Base-by-base conservation (phyloP, 2,797 vertebrate species). In the Scarus forsteni region DNA sequence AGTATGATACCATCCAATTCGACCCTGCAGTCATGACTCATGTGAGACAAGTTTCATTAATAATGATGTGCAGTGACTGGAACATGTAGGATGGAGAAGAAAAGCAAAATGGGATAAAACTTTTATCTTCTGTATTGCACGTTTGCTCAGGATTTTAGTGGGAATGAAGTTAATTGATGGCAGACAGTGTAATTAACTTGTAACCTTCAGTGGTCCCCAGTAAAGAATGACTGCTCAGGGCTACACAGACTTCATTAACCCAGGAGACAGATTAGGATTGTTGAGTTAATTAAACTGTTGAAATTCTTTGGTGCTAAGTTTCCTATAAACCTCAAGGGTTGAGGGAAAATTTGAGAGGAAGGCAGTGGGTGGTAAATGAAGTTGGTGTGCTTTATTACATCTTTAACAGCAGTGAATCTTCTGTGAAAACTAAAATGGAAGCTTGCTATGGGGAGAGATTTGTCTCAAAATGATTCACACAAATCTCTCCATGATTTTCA, bases 201-300 rank as follows among this genome's bases (percentile, higher is more conserved):
- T 76, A 75, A 88, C 86, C 85, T 86, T 70, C 53, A 51, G 54
- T 34, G 60, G 78, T 79, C 45, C 44, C 18, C 70, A 49, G 84
- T 84, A 59, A 66, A 60, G 72, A 79, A 54, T 1, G 14, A 57
- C 79, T 48, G 68, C 65, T 69, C 43, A 60, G 60, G 76, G 61
- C 79, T 60, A 64, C 66, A 49, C 52, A 42, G 51, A 48, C 64
- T 9, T 75, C 66, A 91, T 91, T 90, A 92, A 86, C 80, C 71
- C 66, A 53, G 14, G 15, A 39, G 72, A 60, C 66, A 38, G 91
- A 91, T 92, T 88, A 89, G 71, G 39, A 53, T 51, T 15, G 70
- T 46, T 53, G 76, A 83, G 86, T 92, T 92, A 92, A 93, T 92
- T 91, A 90, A 89, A 83, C 64, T 46, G 56, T 62, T 79, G 39